Percentiles rank a stretch among this genome's conserved stretches.
Conservation (phyloP, 2,113 vertebrate species). For the Sylvietta virens region DNA sequence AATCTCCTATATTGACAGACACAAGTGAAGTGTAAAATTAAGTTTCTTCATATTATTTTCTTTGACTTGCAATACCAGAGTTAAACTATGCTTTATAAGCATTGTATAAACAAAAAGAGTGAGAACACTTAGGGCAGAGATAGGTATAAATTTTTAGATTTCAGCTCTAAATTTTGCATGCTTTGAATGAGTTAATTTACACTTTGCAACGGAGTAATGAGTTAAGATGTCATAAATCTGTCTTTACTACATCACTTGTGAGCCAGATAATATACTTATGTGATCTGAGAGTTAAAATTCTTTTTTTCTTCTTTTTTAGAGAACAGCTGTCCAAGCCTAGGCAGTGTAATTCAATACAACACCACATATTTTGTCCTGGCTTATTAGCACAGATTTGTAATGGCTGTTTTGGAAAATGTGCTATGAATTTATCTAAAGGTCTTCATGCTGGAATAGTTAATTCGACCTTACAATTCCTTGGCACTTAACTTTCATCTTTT, state of each 20-base stretch:
- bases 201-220: neutral
- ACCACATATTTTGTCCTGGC: constrained; percentile 26
- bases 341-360: constrained; percentile 69
- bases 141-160: neutral
- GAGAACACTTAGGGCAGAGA: neutral
- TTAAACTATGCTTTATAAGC: neutral
- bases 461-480: constrained; percentile 57
- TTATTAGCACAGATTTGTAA: constrained; percentile 58
- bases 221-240: neutral
- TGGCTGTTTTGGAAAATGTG: constrained; percentile 73
- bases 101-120: neutral
- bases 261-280: neutral
- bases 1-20: neutral
- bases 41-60: neutral
- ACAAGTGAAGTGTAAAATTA: neutral
- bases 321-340: constrained; percentile 77
- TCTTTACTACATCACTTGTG: neutral
- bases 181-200: neutral
- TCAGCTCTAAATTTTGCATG: neutral
- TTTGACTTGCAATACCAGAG: neutral
- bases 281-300: neutral
- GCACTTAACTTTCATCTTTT: constrained; percentile 55
- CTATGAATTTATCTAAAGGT: constrained; percentile 47
- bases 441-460: constrained; percentile 43
- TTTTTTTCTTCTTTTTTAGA: neutral